Evolutionary conservation across 2,888 invertebrate genomes (phyloP), one percentile per base, ranked within the genome.

Genomic region (Imbricaverruca yamaguchii): DNA sequence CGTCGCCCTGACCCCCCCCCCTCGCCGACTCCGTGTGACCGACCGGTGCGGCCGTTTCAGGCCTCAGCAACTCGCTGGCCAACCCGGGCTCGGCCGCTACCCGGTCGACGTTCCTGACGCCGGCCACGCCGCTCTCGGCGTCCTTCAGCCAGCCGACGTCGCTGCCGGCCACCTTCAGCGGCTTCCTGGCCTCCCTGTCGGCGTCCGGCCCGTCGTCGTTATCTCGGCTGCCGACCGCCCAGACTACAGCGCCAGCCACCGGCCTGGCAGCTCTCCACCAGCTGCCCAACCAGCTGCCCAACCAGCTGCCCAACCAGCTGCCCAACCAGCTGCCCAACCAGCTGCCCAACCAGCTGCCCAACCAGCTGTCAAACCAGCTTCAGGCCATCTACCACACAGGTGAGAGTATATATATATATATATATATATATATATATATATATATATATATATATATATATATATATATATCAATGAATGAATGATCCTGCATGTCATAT

Each of bases 261-360:
- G 55, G n/a, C n/a, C 67, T 56, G 59, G 82, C 82, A 63, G 81
- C 82, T 39, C 81, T 39, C 39, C 39, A 39, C 15, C 59, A 59
- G 59, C 59, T 59, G 59, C 1, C 59, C 2, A 59, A 11, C 59
- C 59, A 59, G 15, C 57, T 57, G 57, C 57, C 57, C 57, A 57
- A 13, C 57, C n/a, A n/a, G n/a, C 57, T 57, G 57, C 9, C 57
- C 57, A 57, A 13, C 13, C 57, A 57, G 57, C 59, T 59, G 15
- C 11, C 59, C 59, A 59, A 59, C 15, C 59, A 57, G 10, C 57
- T 57, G 57, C 10, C 57, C 57, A 57, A 13, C 13, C 57, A 57
- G 57, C 57, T 57, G 57, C 57, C 57, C 57, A 13, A 83, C 10
- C 57, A 9, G 57, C 57, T 13, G 57, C 57, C 57, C 13, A 13